Evolutionary conservation across 2,888 invertebrate genomes (phyloP).

Genomic region (Latheticus oryzae): DNA sequence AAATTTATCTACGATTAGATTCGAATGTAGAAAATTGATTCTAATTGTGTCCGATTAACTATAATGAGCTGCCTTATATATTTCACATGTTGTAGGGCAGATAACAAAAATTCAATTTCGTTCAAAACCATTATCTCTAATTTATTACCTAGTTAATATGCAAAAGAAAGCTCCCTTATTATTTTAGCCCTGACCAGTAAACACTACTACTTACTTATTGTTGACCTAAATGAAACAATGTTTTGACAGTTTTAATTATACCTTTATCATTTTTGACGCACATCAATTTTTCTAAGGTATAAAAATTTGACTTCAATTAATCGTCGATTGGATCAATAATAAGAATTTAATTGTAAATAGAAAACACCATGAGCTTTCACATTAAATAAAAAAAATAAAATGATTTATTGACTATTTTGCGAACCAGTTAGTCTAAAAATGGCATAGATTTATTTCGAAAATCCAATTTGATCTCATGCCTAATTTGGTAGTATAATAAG

Average conservation of each 20-base stretch:
- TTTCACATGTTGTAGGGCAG: constrained; percentile 39
- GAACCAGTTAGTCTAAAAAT: constrained; percentile 36
- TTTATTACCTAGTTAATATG: constrained; percentile 40
- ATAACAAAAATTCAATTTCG: constrained; percentile 46
- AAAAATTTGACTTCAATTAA: constrained; percentile 38
- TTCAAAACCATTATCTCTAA: constrained; percentile 29
- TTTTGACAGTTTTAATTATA: constrained; percentile 37
- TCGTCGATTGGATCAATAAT: constrained; percentile 31
- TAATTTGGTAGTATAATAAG: constrained; percentile 40
- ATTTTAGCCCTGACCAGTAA: constrained; percentile 25
- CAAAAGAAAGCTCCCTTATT: constrained; percentile 34
- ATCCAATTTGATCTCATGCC: constrained; percentile 35
- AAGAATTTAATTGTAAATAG: constrained; percentile 25
- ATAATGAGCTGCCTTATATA: constrained; percentile 46
- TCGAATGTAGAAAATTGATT: constrained; percentile 50
- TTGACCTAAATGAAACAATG: constrained; percentile 31
- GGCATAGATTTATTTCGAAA: constrained; percentile 32
- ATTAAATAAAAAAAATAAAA: constrained; percentile 23
- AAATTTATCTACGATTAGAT: constrained; percentile 49
- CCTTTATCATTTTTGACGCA: constrained; percentile 35
- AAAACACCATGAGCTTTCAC: constrained; percentile 34
- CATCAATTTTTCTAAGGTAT: constrained; percentile 28
- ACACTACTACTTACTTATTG: constrained; percentile 11
- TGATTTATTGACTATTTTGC: constrained; percentile 39
- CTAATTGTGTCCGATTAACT: constrained; percentile 50